These are phyloP conservation scores for Schizothorax lantsangensis DNA, from an alignment of 2,797 vertebrate species.

Conservation along the genomic window DNA sequence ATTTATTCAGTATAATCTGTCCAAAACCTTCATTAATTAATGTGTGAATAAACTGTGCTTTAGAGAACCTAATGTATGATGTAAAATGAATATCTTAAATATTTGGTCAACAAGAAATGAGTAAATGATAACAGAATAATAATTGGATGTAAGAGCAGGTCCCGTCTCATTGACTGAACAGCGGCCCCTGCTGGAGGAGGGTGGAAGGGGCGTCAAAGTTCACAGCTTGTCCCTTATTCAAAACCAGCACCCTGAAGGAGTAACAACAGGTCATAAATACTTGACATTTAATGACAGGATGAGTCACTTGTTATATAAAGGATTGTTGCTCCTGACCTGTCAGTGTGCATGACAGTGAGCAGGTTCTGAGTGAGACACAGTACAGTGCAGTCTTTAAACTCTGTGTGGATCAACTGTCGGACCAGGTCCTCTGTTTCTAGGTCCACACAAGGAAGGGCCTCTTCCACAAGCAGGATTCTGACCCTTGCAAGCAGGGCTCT, in stretches of 20 bases:
- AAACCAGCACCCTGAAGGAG: constrained; percentile 70
- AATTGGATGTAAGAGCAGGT: neutral
- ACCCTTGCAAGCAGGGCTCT: constrained; percentile 71
- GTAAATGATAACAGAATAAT: neutral
- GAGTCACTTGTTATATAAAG: neutral
- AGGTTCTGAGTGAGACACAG: constrained; percentile 72
- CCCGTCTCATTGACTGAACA: constrained; percentile 64
- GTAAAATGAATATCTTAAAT: neutral
- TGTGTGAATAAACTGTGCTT: neutral
- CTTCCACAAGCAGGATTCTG: constrained; percentile 76
- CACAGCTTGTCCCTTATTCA: constrained; percentile 69
- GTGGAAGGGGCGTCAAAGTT: constrained; percentile 69
- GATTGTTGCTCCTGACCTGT: constrained; percentile 61
- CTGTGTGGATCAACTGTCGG: constrained; percentile 68
- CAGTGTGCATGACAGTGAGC: constrained; percentile 67
- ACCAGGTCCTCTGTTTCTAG: constrained; percentile 71
- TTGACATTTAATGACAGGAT: constrained; percentile 14
- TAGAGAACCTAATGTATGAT: neutral
- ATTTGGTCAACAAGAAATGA: neutral
- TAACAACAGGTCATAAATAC: constrained; percentile 48
- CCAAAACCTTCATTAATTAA: neutral
- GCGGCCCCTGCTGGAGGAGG: constrained; percentile 63
- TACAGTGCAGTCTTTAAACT: constrained; percentile 71
- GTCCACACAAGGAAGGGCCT: constrained; percentile 71
- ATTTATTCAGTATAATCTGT: neutral